phyloP scores from a whole-genome alignment of 1,140 invertebrate species.

The Drosophila eugracilis region DNA sequence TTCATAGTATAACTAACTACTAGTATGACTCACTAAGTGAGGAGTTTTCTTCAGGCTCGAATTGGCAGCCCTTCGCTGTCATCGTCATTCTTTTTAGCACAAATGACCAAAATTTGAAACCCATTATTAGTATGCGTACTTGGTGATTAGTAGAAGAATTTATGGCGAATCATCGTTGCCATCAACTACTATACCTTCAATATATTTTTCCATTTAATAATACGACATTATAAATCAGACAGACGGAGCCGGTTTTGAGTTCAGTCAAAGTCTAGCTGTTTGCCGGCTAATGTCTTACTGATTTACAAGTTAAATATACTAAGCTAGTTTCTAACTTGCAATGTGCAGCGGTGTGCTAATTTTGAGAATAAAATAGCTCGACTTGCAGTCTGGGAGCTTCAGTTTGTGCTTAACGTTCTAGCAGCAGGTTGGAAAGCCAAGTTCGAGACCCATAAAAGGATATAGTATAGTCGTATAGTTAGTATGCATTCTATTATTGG shows the following conservation, averaged over 20 bases:
- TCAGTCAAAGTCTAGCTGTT: constrained; percentile 65
- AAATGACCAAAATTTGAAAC: constrained; percentile 21
- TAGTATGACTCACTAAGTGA: constrained; percentile 11
- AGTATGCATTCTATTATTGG: constrained; percentile 39
- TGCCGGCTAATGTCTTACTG: constrained; percentile 35
- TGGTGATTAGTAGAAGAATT: constrained; percentile 49
- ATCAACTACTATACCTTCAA: constrained; percentile 18
- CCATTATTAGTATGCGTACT: constrained; percentile 31
- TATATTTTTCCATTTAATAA: constrained; percentile 61
- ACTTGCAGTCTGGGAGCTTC: constrained; percentile 18
- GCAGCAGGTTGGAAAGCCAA: constrained; percentile 25
- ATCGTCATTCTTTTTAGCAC: constrained; percentile 19
- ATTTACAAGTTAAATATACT: constrained; percentile 61
- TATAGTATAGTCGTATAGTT: constrained; percentile 6
- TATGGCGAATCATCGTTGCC: constrained; percentile 56
- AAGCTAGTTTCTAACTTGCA: constrained; percentile 25
- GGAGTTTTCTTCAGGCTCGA: constrained; percentile 27
- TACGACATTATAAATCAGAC: constrained; percentile 66
- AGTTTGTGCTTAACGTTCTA: constrained; percentile 54
- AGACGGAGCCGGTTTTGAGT: constrained; percentile 63
- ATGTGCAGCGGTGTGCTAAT: constrained; percentile 44
- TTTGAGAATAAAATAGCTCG: constrained; percentile 70
- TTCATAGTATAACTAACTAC: background rate
- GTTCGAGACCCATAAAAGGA: constrained; percentile 17
- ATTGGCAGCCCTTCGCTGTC: constrained; percentile 29